Percentiles rank a stretch among this genome's conserved stretches.
Evolutionary conservation across 2,888 invertebrate genomes (phyloP).

Genomic region (Steinernema scapterisci): DNA sequence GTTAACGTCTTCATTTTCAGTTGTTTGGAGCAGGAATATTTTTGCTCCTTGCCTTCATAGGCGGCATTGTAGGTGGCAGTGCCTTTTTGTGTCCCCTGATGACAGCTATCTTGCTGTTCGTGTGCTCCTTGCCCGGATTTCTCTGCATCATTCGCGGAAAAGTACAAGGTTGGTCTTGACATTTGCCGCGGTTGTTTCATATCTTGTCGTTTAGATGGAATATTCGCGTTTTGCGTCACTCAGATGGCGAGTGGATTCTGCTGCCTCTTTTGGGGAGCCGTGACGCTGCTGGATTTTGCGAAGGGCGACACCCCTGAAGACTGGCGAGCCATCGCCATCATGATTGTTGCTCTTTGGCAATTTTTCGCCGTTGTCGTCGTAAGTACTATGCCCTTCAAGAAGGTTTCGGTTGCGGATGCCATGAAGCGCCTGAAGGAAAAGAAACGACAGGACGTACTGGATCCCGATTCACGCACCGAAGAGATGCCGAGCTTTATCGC

Average conservation of each 20-base stretch:
- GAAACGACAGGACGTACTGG: background rate
- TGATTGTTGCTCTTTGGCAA: constrained; percentile 1
- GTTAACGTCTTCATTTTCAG: background rate
- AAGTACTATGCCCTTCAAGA: background rate
- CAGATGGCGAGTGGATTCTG: background rate
- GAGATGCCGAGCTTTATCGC: background rate
- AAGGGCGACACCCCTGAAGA: background rate
- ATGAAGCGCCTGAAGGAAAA: background rate
- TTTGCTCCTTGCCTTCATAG: background rate
- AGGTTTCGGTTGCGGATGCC: background rate
- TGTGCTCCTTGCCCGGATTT: background rate
- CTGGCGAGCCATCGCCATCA: background rate
- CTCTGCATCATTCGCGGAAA: background rate
- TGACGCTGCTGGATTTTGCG: background rate
- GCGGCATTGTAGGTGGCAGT: background rate
- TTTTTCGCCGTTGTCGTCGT: background rate
- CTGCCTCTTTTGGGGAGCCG: background rate
- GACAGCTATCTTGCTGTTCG: background rate
- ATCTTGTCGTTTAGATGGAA: too few species aligned
- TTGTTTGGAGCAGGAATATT: background rate
- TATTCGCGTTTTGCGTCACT: background rate
- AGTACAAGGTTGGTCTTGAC: background rate
- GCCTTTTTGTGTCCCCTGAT: background rate
- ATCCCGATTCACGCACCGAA: background rate
- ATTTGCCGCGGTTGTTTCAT: background rate